A percentile compares a stretch with the other conserved stretches of the same genome.
Conservation (phyloP, 2,113 vertebrate genomes). For the Nicator chloris region DNA sequence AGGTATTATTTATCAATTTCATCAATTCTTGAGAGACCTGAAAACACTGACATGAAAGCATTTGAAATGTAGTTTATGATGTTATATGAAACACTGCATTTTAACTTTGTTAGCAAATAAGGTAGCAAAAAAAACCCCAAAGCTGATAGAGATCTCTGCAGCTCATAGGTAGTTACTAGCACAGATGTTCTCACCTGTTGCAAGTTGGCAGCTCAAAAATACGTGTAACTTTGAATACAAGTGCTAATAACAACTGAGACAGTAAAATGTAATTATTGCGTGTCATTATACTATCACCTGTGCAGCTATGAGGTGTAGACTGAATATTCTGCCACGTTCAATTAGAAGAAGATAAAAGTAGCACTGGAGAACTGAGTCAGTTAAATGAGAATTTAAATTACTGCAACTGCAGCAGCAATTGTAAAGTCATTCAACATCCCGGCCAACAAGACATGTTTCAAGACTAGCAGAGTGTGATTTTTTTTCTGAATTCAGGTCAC, state of each 20-base stretch:
- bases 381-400: conserved; percentile 13
- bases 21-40: not conserved
- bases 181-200: conserved; percentile 64
- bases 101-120: not conserved
- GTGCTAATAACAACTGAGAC: conserved; percentile 62
- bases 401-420: not conserved
- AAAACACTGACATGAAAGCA: not conserved
- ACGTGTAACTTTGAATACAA: conserved; percentile 46
- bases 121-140: not conserved
- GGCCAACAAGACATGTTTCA: not conserved
- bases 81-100: not conserved
- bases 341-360: conserved; percentile 64
- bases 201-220: conserved; percentile 50
- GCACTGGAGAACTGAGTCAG: not conserved
- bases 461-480: not conserved
- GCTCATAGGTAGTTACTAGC: conserved; percentile 59
- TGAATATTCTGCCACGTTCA: conserved; percentile 41
- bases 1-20: not conserved
- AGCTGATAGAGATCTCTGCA: conserved; percentile 15
- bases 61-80: not conserved
- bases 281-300: conserved; percentile 67
- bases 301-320: conserved; percentile 29
- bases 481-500: not conserved
- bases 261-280: conserved; percentile 61
- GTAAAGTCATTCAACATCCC: not conserved